Evolutionary conservation across 2,113 vertebrate species (phyloP).

Genomic region (Psophia crepitans): DNA sequence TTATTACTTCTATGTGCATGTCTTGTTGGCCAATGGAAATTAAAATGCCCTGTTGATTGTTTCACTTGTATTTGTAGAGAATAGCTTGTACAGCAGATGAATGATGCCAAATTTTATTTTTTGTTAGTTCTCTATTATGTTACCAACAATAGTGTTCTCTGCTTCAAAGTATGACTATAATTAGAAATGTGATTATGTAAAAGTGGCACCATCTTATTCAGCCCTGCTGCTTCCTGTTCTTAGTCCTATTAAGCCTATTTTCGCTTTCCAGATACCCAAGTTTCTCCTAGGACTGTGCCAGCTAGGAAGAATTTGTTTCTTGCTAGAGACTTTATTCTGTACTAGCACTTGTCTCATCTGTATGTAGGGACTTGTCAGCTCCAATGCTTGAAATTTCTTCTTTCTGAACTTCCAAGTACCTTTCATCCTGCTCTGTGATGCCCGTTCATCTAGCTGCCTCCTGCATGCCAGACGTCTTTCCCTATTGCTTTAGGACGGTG

Average conservation of each 20-base stretch:
- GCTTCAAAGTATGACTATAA: constrained; percentile 27
- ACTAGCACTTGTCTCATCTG: not conserved
- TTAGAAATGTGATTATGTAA: constrained; percentile 37
- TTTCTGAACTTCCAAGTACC: not conserved
- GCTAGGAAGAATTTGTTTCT: not conserved
- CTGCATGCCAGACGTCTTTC: not conserved
- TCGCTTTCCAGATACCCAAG: not conserved
- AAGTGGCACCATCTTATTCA: constrained; percentile 39
- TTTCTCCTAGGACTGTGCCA: not conserved
- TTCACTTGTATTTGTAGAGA: constrained; percentile 25
- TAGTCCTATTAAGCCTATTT: not conserved
- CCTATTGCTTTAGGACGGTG: not conserved
- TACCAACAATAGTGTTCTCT: constrained; percentile 24
- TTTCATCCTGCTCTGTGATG: not conserved
- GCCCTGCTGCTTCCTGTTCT: not conserved
- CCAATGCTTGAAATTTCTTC: not conserved
- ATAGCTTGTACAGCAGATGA: constrained; percentile 34
- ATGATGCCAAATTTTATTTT: not conserved
- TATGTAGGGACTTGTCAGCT: not conserved
- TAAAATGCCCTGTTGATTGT: constrained; percentile 29
- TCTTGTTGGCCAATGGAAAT: constrained; percentile 30
- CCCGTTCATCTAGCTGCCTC: not conserved
- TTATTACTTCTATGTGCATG: not conserved
- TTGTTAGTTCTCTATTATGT: constrained; percentile 15
- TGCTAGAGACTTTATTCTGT: not conserved